A percentile compares a stretch with the other conserved stretches of the same genome.
Evolutionary conservation across 2,113 vertebrate species (phyloP).

Genomic region (Lipophrys pholis): DNA sequence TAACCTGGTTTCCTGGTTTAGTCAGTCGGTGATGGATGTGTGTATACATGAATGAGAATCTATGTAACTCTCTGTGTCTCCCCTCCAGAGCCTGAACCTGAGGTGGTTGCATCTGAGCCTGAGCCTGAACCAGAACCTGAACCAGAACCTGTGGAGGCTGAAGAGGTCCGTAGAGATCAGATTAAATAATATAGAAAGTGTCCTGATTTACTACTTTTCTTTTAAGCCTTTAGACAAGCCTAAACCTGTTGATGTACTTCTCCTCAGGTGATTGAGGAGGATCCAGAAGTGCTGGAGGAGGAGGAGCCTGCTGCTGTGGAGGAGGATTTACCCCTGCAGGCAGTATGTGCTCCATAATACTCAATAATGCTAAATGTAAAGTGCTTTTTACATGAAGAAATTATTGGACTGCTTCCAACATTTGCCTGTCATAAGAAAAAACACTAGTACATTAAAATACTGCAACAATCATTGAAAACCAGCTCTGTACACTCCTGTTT

Average conservation of each 20-base stretch:
- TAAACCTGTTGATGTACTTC: not conserved
- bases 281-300: constrained; percentile 74
- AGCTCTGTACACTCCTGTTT: too few relatives aligned
- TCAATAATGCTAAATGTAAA: too few relatives aligned
- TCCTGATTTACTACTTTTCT: too few relatives aligned
- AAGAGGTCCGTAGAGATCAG: constrained; percentile 46
- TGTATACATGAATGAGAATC: not conserved
- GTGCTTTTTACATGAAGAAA: too few relatives aligned
- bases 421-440: too few relatives aligned
- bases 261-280: constrained; percentile 71
- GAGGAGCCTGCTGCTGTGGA: constrained; percentile 52
- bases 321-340: constrained; percentile 36
- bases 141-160: constrained; percentile 29
- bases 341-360: not conserved
- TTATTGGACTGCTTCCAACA: too few relatives aligned
- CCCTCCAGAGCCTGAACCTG: constrained; percentile 40
- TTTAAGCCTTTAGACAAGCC: too few relatives aligned
- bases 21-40: too few relatives aligned
- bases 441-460: too few relatives aligned
- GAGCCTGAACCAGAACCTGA: constrained; percentile 27
- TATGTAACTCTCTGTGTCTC: constrained; percentile 9
- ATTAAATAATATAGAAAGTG: too few relatives aligned
- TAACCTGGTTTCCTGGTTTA: too few relatives aligned
- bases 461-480: too few relatives aligned
- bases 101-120: constrained; percentile 5